phyloP scores from a whole-genome alignment of 2,797 vertebrate genomes.

The Cyclura pinguis region DNA sequence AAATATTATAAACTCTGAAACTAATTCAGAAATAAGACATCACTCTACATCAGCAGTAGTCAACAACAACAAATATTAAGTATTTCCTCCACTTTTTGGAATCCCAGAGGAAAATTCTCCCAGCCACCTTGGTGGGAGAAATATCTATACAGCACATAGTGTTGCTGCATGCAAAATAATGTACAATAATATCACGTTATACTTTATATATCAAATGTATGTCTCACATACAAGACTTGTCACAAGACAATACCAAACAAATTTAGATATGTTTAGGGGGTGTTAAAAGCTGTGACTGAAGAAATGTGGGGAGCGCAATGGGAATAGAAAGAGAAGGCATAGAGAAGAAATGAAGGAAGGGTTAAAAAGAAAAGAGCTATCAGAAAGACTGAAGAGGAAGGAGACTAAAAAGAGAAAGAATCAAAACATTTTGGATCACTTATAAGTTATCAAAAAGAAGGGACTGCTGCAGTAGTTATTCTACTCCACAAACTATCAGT shows the following conservation, averaged over 20 bases:
- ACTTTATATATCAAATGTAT: constrained; percentile 49
- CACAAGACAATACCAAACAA: neutral
- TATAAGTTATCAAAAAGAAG: neutral
- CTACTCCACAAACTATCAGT: neutral
- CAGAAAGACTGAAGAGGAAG: neutral
- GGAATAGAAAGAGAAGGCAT: constrained; percentile 15
- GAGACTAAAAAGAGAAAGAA: neutral
- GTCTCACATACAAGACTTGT: constrained; percentile 38
- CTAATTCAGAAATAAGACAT: neutral
- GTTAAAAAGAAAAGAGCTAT: neutral
- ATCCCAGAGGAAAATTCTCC: constrained; percentile 74
- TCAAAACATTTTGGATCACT: neutral
- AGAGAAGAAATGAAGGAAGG: neutral
- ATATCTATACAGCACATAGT: constrained; percentile 61
- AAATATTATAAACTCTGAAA: neutral
- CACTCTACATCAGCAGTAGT: constrained; percentile 53
- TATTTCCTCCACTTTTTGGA: constrained; percentile 66
- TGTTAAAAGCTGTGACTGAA: constrained; percentile 24
- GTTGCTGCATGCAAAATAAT: constrained; percentile 49
- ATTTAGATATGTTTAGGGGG: constrained; percentile 48
- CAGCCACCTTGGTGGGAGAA: constrained; percentile 62
- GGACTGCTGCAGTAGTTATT: neutral
- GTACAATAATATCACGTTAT: constrained; percentile 62
- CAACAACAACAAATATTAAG: constrained; percentile 66
- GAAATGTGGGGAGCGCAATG: fast-evolving